Evolutionary conservation across 2,888 invertebrate species (phyloP).

Genomic region (Leptothorax acervorum): DNA sequence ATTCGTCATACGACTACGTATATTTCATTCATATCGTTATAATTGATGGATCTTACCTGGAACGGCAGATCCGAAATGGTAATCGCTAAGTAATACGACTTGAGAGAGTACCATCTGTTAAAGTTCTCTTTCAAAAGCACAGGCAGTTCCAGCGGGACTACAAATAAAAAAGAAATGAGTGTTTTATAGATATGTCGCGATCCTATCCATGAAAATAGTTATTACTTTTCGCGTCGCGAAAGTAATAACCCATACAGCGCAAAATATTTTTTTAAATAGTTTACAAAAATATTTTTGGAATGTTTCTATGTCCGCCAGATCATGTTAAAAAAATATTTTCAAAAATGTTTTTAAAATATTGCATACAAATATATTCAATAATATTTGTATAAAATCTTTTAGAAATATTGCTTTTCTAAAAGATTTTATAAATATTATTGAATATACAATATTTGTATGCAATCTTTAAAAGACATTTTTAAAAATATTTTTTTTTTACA

Average conservation of each 20-base stretch:
- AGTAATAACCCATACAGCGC: not conserved
- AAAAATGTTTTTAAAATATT: too few relatives aligned
- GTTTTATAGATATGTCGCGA: not conserved
- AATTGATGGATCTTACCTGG: conserved; percentile 89
- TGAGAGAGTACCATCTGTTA: conserved; percentile 98
- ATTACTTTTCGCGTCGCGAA: not conserved
- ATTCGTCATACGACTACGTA: not conserved
- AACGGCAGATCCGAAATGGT: conserved; percentile 99
- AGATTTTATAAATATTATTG: too few relatives aligned
- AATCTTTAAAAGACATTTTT: too few relatives aligned
- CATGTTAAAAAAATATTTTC: too few relatives aligned
- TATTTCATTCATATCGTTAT: not conserved
- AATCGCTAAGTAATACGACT: conserved; percentile 97
- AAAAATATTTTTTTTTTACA: too few relatives aligned
- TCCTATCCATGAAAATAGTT: not conserved
- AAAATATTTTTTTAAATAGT: too few relatives aligned
- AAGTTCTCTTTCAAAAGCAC: conserved; percentile 97
- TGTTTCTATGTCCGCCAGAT: too few relatives aligned
- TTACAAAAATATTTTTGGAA: too few relatives aligned
- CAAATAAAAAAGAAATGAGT: conserved; percentile 47
- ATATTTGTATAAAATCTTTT: too few relatives aligned
- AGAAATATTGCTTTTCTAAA: too few relatives aligned
- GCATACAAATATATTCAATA: too few relatives aligned
- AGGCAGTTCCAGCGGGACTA: conserved; percentile 98
- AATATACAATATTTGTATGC: too few relatives aligned